Evolutionary conservation across 2,888 invertebrate species (phyloP).

Genomic region (Acanthopleura granulata): DNA sequence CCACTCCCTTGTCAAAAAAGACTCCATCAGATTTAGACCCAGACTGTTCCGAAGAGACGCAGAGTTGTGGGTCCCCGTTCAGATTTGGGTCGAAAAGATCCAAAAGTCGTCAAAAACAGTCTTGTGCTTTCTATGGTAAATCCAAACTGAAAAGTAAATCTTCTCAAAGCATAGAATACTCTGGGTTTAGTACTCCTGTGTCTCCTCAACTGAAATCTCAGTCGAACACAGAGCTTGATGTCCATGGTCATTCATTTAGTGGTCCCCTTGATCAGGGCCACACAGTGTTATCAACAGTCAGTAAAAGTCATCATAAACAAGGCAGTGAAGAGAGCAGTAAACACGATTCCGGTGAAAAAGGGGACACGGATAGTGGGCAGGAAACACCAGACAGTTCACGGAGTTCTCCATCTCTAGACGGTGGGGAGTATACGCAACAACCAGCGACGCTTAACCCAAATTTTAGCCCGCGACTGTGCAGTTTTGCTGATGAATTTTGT

Average conservation of each 20-base stretch:
- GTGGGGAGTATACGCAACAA: slow-evolving; percentile 12
- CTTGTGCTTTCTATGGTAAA: slow-evolving; percentile 44
- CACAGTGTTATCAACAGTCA: background rate
- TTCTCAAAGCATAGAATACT: slow-evolving; percentile 40
- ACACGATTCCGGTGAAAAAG: background rate
- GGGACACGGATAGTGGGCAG: slow-evolving; percentile 4
- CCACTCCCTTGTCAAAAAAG: background rate
- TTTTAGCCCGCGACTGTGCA: background rate
- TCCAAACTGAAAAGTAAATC: slow-evolving; percentile 46
- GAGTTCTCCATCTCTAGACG: background rate
- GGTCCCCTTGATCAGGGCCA: background rate
- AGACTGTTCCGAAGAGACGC: background rate
- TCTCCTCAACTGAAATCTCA: background rate
- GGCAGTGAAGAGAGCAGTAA: background rate
- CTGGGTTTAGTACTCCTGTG: background rate
- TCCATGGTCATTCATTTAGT: background rate
- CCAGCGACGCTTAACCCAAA: background rate
- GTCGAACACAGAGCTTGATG: background rate
- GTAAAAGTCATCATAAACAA: background rate
- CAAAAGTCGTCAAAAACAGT: slow-evolving; percentile 46
- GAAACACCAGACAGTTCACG: slow-evolving; percentile 8
- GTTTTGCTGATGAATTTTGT: background rate
- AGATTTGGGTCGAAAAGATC: slow-evolving; percentile 36
- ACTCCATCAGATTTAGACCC: background rate
- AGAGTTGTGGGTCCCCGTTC: slow-evolving; percentile 2